Evolutionary conservation across 2,113 vertebrate species (phyloP), one percentile per base, ranked within the genome.

Genomic region (Marmota monax): DNA sequence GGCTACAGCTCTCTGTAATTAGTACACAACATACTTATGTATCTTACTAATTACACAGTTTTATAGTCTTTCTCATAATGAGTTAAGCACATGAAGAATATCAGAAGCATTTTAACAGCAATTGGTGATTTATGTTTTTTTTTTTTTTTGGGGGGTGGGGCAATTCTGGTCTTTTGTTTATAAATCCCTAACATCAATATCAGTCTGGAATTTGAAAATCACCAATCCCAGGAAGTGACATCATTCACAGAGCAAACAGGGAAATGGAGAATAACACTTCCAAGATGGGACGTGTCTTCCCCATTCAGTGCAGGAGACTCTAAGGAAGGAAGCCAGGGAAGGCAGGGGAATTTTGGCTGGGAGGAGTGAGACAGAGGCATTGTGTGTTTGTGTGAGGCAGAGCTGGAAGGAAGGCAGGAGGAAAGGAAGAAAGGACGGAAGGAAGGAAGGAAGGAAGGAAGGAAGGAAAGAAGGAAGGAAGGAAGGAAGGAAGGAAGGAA

Each of bases 401-500:
- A 34, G 56, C 25, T 48, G 16, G n/a, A 32, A 79, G 13, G 63
- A 65, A 67, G 65, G 27, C 5, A 67, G 65, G 11, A 29, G 13
- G 63, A 27, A 29, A 1, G 4, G 11, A 29, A 12, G 63, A 4
- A 27, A 1, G 23, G 2, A 27, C 0, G 9, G 1, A 27, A 2
- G 7, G 42, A 45, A 7, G 1, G 1, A 7, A 45, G 42, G 5
- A 51, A 4, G 16, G 20, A 6, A 42, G 78, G 9, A 61, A 27
- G 25, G n/a, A 37, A 70, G 42, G 25, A 92, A 4, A 4, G 5
- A 42, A 42, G 42, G 5, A 42, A 42, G 5, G 42, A 51, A 4
- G 23, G 20, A 9, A 42, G 72, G 9, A 61, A 72, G 12, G 5
- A 42, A 6, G 42, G 1, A 42, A 42, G 42, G 42, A 51, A 4